These are phyloP conservation scores for Amazona finschi DNA, from an alignment of 2,797 vertebrate genomes.

Conservation along the genomic window DNA sequence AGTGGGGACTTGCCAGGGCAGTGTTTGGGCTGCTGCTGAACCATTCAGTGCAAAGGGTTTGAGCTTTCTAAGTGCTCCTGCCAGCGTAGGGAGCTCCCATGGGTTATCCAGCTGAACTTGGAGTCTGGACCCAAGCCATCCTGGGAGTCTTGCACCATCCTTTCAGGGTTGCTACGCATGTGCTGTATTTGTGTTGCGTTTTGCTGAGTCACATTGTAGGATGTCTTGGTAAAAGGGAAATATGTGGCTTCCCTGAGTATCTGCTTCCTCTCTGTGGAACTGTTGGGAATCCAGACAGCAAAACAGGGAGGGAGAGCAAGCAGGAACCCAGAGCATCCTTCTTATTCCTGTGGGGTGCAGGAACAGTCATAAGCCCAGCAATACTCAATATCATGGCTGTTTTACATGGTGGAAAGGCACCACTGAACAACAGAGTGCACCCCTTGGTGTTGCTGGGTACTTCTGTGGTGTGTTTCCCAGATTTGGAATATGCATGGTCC, in stretches of 20 bases:
- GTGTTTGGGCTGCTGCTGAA: not conserved
- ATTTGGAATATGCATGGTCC: accelerated
- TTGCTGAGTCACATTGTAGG: not conserved
- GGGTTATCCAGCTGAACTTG: not conserved
- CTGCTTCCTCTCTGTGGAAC: not conserved
- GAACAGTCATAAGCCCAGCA: not conserved
- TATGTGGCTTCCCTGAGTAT: not conserved
- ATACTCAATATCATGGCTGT: not conserved
- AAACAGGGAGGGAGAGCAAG: not conserved
- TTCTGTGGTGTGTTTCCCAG: not conserved
- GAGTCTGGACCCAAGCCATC: not conserved
- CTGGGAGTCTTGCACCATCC: not conserved
- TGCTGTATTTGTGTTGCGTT: not conserved
- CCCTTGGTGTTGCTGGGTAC: not conserved
- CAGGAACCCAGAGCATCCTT: not conserved
- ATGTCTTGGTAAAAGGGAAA: not conserved
- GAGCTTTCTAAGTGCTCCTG: not conserved
- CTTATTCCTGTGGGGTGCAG: not conserved
- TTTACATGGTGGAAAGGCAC: not conserved
- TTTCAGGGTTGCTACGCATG: not conserved
- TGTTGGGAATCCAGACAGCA: not conserved
- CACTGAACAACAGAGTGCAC: not conserved
- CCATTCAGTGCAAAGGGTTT: accelerated
- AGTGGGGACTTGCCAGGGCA: not conserved
- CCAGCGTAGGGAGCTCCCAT: not conserved